phyloP scores from a whole-genome alignment of 2,888 invertebrate genomes.

The Rhimphoctona megacephalus region DNA sequence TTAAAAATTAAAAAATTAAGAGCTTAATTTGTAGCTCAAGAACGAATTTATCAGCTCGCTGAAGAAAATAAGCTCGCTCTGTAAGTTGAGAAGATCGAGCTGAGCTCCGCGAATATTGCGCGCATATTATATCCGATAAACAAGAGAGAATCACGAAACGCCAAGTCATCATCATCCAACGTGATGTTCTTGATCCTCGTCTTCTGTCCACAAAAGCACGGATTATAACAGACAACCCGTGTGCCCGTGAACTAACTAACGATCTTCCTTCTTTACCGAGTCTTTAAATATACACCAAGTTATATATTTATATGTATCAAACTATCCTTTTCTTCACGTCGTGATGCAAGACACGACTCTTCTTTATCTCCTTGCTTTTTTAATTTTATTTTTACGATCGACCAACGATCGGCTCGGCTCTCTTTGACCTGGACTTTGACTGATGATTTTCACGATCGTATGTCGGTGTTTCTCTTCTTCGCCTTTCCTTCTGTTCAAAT shows the following conservation, averaged over 20 bases:
- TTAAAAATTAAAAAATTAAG: neutral
- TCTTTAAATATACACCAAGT: neutral
- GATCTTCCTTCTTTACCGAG: conserved; percentile 51
- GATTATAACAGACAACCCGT: conserved; percentile 12
- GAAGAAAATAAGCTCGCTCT: conserved; percentile 16
- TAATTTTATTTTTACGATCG: conserved; percentile 50
- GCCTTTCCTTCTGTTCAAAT: conserved; percentile 20
- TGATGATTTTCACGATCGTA: conserved; percentile 69
- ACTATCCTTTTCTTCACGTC: conserved; percentile 40
- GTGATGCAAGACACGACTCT: conserved; percentile 56
- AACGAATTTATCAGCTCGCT: no score
- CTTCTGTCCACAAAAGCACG: conserved; percentile 11
- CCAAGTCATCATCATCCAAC: conserved; percentile 40
- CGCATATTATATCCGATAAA: conserved; percentile 12
- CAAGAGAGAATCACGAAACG: conserved; percentile 47
- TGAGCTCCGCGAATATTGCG: conserved; percentile 36
- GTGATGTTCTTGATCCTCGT: conserved; percentile 39
- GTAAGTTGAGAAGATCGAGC: conserved; percentile 20
- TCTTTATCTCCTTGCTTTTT: conserved; percentile 12
- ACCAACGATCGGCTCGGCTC: conserved; percentile 64
- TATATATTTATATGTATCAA: neutral
- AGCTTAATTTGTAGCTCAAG: no score
- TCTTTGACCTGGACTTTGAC: conserved; percentile 71
- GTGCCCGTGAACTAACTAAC: conserved; percentile 53
- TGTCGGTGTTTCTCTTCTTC: conserved; percentile 23